Evolutionary conservation across 2,797 vertebrate genomes (phyloP), one percentile per base, ranked within the genome.

Genomic region (Periophthalmus magnuspinnatus): DNA sequence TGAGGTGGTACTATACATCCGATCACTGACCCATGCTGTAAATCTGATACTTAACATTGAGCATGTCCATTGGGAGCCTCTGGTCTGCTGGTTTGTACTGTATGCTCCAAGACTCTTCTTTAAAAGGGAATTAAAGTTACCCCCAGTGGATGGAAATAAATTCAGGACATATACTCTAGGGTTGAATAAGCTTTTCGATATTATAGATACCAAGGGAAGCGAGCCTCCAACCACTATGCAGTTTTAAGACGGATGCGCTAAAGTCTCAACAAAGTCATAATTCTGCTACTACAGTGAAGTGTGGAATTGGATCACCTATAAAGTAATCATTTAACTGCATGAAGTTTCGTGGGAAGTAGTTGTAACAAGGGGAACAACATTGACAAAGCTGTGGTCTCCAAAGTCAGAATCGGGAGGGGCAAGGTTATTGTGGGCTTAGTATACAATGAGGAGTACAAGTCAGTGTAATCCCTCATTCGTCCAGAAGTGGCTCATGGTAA

Each of bases 101-200:
- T 55, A 22, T 55, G 33, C 59, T 65, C 28, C 8, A 65, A 32
- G 91, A 84, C 83, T 76, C 74, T 83, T 86, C 85, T 88, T 74
- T 79, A 73, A 32, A 9, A 17, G 7, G 45, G 24, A 50, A 32
- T 33, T 28, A 65, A 24, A 10, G 19, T 21, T 50, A 28, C 50
- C 55, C 55, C 14, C 13, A 19, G 32, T 60, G 58, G 3, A n/a
- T 36, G 21, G 17, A 60, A 32, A 63, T 63, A 17, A 9, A 50
- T 32, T 50, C 33, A 33, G 28, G 45, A 5, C 17, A n/a, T 33
- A 65, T n/a, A 57, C 24, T 16, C 24, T 7, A n/a, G 6, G 38
- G 16, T 62, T 41, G 21, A 34, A 21, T 62, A 22, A 62, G n/a
- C 34, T 21, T 41, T 41, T 41, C 21, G 34, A 41, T 62, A 6